Evolutionary conservation across 2,113 vertebrate species (phyloP).

Genomic region (human (Homo sapiens)): GRCh38 chr2:225400001-225400500

Average conservation of each 20-base stretch:
- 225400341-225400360: constrained; percentile 76
- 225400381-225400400: constrained; percentile 9
- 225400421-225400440: constrained; percentile 82
- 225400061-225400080: constrained; percentile 78
- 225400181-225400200: constrained; percentile 80
- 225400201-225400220: constrained; percentile 81
- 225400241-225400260: constrained; percentile 86
- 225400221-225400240: constrained; percentile 80
- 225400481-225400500: constrained; percentile 79
- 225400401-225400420: constrained; percentile 75
- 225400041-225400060: constrained; percentile 75
- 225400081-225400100: constrained; percentile 75
- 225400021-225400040: constrained; percentile 76
- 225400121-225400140: constrained; percentile 69
- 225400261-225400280: constrained; percentile 89
- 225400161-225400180: constrained; percentile 89
- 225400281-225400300: constrained; percentile 86
- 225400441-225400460: constrained; percentile 84
- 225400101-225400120: constrained; percentile 71
- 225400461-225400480: constrained; percentile 82
- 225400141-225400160: constrained; percentile 78
- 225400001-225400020: constrained; percentile 73
- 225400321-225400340: constrained; percentile 75
- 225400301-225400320: constrained; percentile 84
- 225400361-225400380: constrained; percentile 45